Evolutionary conservation across 2,888 invertebrate species (phyloP).

Genomic region (Amphimallon solstitiale): DNA sequence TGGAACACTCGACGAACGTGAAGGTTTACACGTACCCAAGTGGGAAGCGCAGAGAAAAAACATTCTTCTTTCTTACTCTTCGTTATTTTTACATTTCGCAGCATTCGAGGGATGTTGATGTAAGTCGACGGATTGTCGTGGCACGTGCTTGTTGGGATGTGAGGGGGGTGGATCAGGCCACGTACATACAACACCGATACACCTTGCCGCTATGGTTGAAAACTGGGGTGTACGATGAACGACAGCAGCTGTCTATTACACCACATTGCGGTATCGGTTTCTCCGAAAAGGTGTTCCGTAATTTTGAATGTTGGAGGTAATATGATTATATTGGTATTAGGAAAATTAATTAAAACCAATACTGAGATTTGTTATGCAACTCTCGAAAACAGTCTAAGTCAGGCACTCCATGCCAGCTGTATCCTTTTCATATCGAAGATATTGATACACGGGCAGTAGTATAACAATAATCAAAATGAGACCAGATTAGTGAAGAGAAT

Average conservation of each 20-base stretch:
- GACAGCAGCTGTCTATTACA: constrained; percentile 19
- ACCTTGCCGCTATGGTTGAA: constrained; percentile 3
- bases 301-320: no score
- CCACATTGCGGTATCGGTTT: constrained; percentile 20
- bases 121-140: constrained; percentile 12
- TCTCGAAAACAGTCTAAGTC: no score
- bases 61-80: background rate
- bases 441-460: no score
- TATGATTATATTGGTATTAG: no score
- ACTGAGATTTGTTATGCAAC: no score
- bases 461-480: no score
- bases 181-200: no score
- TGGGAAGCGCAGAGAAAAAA: constrained; percentile 2
- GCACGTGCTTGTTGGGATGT: constrained; percentile 16
- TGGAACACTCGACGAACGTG: no score
- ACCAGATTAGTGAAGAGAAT: no score
- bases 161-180: constrained; percentile 1
- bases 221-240: background rate
- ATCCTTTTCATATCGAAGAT: no score
- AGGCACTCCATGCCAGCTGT: no score
- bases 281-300: constrained; percentile 5
- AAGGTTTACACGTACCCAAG: background rate
- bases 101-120: background rate
- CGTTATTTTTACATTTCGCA: constrained; percentile 20
- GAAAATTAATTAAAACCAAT: no score